Conservation (phyloP, 2,888 invertebrate species). For the Ochlodes sylvanus region DNA sequence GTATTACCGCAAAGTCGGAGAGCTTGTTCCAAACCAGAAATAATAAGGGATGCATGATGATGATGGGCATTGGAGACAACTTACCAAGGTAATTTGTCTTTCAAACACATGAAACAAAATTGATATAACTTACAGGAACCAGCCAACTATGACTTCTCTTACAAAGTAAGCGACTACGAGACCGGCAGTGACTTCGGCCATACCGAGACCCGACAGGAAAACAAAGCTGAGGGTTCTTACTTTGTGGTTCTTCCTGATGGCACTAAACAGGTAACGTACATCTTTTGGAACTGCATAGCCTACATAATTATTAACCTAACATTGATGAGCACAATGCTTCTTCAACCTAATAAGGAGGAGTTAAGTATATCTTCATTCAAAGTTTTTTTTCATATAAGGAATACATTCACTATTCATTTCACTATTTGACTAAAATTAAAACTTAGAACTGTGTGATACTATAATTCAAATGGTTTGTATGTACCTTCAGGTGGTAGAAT, state of each 20-base stretch:
- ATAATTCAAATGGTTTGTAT: not conserved
- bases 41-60: too few species aligned
- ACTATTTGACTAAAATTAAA: too few species aligned
- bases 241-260: constrained; percentile 89
- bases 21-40: too few species aligned
- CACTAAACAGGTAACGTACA: constrained; percentile 82
- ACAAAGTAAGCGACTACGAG: constrained; percentile 87
- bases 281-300: too few species aligned
- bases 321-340: too few species aligned
- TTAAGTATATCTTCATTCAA: too few species aligned
- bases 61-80: not conserved
- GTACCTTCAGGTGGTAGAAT: constrained; percentile 85
- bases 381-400: too few species aligned
- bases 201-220: constrained; percentile 86
- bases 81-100: not conserved
- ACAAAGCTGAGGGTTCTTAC: constrained; percentile 86
- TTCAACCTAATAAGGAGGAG: too few species aligned
- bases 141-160: constrained; percentile 88
- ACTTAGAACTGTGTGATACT: not conserved
- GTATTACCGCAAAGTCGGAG: too few species aligned
- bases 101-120: not conserved
- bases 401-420: too few species aligned
- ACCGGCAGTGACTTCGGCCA: constrained; percentile 88
- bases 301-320: too few species aligned
- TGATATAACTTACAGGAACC: constrained; percentile 77